phyloP scores from a whole-genome alignment of 1,140 invertebrate genomes.

The Apis mellifera region DNA sequence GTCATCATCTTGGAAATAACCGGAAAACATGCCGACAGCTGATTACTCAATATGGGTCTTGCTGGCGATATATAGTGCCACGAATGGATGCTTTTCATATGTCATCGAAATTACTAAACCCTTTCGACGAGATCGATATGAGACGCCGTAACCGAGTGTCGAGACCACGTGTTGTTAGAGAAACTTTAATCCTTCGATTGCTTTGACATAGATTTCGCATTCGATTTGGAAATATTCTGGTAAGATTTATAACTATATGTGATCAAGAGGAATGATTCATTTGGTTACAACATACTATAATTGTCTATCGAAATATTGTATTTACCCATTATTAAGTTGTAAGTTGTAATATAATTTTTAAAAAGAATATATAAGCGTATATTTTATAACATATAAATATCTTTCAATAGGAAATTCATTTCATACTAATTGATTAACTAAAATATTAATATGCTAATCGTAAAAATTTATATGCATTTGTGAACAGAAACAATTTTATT shows the following conservation, averaged over 20 bases:
- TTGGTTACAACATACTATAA: neutral
- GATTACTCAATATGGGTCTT: neutral
- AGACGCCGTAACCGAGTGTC: neutral
- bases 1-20: slow-evolving; percentile 2
- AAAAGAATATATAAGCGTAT: too few relatives aligned
- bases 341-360: neutral
- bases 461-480: too few relatives aligned
- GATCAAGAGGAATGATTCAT: neutral
- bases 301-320: neutral
- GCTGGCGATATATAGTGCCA: neutral
- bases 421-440: neutral
- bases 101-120: neutral
- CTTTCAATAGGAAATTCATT: too few relatives aligned
- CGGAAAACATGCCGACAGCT: slow-evolving; percentile 16
- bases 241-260: neutral
- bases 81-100: neutral
- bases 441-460: neutral
- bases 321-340: neutral
- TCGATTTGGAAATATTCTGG: slow-evolving; percentile 20
- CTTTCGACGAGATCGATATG: slow-evolving; percentile 8
- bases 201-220: slow-evolving; percentile 37
- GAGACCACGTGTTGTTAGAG: slow-evolving; percentile 6
- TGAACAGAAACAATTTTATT: too few relatives aligned
- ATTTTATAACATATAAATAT: too few relatives aligned
- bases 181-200: neutral